These are phyloP conservation scores for Sylvia atricapilla DNA, from an alignment of 2,113 vertebrate species.

Conservation along the genomic window DNA sequence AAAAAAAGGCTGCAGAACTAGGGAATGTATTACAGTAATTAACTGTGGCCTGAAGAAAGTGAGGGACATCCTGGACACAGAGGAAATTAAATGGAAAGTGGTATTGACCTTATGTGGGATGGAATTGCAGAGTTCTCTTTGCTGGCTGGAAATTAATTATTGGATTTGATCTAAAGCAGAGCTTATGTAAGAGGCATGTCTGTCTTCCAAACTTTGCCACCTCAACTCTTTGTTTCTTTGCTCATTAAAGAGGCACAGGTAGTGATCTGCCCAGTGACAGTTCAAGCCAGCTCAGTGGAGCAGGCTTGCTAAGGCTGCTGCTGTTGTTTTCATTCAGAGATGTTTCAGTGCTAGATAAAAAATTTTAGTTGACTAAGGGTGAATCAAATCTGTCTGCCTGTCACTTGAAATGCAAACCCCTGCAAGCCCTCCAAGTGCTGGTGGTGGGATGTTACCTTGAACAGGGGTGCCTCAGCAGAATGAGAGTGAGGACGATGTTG, in stretches of 20 bases:
- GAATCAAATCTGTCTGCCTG: not conserved
- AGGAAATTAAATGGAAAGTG: constrained; percentile 53
- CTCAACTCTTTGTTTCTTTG: not conserved
- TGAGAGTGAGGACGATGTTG: not conserved
- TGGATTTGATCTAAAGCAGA: constrained; percentile 48
- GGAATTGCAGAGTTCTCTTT: constrained; percentile 23
- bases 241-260: not conserved
- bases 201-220: not conserved
- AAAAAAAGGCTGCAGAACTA: not conserved
- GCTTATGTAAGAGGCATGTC: not conserved
- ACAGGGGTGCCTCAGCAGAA: accelerated
- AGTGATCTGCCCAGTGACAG: not conserved
- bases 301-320: not conserved
- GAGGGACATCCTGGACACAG: not conserved
- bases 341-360: not conserved
- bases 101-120: constrained; percentile 30
- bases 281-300: not conserved
- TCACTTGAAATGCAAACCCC: not conserved
- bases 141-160: constrained; percentile 50
- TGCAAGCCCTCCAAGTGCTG: not conserved
- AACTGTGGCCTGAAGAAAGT: not conserved
- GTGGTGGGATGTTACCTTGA: not conserved
- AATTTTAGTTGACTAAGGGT: not conserved
- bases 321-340: not conserved
- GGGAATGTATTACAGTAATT: constrained; percentile 39